A percentile compares a stretch with the other conserved stretches of the same genome.
Evolutionary conservation across 1,140 invertebrate genomes (phyloP).

Genomic region (Caenorhabditis brenneri): DNA sequence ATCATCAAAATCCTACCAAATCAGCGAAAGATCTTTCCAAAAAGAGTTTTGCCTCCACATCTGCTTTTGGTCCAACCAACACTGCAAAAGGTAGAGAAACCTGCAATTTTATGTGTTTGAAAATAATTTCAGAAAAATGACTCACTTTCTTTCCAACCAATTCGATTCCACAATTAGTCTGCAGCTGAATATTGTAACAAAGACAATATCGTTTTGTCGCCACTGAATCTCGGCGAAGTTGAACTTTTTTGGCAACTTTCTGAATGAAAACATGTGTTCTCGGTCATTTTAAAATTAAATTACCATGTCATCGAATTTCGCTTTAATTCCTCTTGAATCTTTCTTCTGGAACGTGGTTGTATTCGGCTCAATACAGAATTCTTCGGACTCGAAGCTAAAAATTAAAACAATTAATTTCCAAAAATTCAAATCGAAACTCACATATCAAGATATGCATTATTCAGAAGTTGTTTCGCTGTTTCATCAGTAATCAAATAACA

Average conservation of each 20-base stretch:
- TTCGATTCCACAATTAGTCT: conserved; percentile 66
- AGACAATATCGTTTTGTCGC: conserved; percentile 68
- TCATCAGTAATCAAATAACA: conserved; percentile 70
- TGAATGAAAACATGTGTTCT: conserved; percentile 52
- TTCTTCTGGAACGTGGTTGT: conserved; percentile 61
- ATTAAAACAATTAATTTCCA: neutral
- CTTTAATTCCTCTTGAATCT: conserved; percentile 55
- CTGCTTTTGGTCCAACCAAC: conserved; percentile 68
- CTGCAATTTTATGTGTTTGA: neutral
- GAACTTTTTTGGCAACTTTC: conserved; percentile 69
- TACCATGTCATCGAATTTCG: conserved; percentile 70
- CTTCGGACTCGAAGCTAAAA: conserved; percentile 67
- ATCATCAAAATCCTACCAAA: conserved; percentile 57
- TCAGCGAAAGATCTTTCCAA: conserved; percentile 69
- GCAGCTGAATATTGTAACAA: conserved; percentile 63
- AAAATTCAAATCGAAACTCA: conserved; percentile 49
- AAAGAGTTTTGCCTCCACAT: conserved; percentile 71
- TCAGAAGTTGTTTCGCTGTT: conserved; percentile 66
- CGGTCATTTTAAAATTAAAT: neutral
- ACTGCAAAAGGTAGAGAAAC: conserved; percentile 70
- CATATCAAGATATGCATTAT: conserved; percentile 69
- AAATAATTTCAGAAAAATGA: neutral
- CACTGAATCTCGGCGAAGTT: conserved; percentile 65
- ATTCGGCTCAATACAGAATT: conserved; percentile 67
- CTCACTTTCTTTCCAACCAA: conserved; percentile 62